Evolutionary conservation across 2,113 vertebrate genomes (phyloP).

Genomic region (Dicerorhinus sumatrensis): DNA sequence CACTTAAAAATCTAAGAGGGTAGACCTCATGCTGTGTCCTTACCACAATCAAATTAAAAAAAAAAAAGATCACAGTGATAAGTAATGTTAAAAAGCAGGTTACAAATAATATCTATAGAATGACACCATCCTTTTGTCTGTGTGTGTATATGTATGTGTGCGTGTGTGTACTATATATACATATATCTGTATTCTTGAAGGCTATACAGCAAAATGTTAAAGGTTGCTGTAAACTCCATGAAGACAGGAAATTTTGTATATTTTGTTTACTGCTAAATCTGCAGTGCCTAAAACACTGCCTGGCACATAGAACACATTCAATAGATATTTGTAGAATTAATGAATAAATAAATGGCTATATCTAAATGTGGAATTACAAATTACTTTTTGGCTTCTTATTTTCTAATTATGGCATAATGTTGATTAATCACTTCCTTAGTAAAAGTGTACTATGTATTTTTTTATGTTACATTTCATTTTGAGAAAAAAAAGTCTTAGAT

Average conservation of each 20-base stretch:
- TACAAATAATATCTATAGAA: neutral
- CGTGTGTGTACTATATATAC: neutral
- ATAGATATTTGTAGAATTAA: neutral
- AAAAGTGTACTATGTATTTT: neutral
- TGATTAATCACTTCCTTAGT: neutral
- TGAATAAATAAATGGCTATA: neutral
- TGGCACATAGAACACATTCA: neutral
- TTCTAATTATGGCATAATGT: neutral
- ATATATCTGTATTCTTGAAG: neutral
- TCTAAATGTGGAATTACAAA: neutral
- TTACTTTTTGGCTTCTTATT: neutral
- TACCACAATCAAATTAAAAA: neutral
- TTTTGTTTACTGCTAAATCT: neutral
- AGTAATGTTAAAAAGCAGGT: neutral
- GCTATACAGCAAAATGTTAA: neutral
- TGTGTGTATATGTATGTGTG: neutral
- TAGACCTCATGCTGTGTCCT: neutral
- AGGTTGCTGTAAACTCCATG: neutral
- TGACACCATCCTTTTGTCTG: neutral
- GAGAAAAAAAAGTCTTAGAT: neutral
- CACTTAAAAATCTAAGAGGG: neutral
- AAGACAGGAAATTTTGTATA: neutral
- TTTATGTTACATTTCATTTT: constrained; percentile 6
- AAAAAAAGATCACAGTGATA: neutral
- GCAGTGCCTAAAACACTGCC: neutral